phyloP scores from a whole-genome alignment of 2,888 invertebrate genomes.

The Pyrgus malvae region DNA sequence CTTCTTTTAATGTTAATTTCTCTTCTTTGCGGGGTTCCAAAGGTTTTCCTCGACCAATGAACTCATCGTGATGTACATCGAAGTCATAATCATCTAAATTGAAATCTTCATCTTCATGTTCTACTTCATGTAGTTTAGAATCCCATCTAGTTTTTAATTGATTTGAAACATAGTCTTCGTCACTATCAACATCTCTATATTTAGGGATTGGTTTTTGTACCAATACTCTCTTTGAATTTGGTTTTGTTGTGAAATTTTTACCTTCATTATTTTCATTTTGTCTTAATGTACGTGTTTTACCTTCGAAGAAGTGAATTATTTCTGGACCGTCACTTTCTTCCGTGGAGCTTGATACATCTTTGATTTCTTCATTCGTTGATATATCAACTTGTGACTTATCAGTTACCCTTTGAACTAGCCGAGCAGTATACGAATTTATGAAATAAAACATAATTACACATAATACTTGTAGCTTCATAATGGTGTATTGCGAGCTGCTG shows the following conservation, averaged over 20 bases:
- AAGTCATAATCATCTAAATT: conserved; percentile 69
- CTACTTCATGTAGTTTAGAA: conserved; percentile 45
- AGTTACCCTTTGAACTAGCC: conserved; percentile 18
- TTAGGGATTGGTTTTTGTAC: conserved; percentile 67
- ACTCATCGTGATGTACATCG: conserved; percentile 69
- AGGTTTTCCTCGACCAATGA: conserved; percentile 55
- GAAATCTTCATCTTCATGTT: conserved; percentile 70
- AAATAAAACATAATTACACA: conserved; percentile 15
- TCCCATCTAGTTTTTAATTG: conserved; percentile 41
- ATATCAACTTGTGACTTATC: conserved; percentile 7
- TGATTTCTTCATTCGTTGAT: conserved; percentile 2
- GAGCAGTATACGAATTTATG: conserved; percentile 9
- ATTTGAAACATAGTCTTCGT: conserved; percentile 55
- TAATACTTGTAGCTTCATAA: conserved; percentile 27
- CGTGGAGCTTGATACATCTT: conserved; percentile 6
- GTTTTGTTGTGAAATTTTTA: conserved; percentile 15
- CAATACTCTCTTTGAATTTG: conserved; percentile 31
- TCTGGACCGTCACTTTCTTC: conserved; percentile 9
- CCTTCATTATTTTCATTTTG: neutral
- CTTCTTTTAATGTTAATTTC: conserved; percentile 1
- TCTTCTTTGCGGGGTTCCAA: conserved; percentile 49
- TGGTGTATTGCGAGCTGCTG: conserved; percentile 23
- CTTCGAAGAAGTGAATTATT: conserved; percentile 23
- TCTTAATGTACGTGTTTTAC: conserved; percentile 23
- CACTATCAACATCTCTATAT: conserved; percentile 55